Evolutionary conservation across 1,140 invertebrate species (phyloP).

Genomic region (Papilio glaucus): DNA sequence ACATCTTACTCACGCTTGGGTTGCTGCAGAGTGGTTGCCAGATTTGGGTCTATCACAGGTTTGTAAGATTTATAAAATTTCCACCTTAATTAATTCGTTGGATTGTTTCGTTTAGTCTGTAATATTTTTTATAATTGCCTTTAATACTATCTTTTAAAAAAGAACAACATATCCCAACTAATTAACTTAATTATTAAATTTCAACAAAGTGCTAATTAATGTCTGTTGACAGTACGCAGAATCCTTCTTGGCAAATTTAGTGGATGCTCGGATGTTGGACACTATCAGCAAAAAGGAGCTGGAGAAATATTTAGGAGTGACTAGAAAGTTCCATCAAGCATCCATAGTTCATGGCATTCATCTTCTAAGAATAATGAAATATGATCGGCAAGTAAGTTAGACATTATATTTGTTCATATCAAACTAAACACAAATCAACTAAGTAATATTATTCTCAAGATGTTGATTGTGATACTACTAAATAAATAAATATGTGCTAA

Average conservation of each 20-base stretch:
- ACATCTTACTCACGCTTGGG: slow-evolving; percentile 95
- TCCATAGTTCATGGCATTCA: slow-evolving; percentile 96
- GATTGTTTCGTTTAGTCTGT: neutral
- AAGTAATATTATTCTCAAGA: neutral
- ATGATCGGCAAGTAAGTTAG: slow-evolving; percentile 92
- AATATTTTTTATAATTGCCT: too few relatives aligned
- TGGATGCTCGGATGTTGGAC: slow-evolving; percentile 96
- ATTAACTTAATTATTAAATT: too few relatives aligned
- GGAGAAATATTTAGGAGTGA: slow-evolving; percentile 95
- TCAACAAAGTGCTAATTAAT: slow-evolving; percentile 12
- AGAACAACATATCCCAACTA: too few relatives aligned
- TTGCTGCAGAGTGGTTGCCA: slow-evolving; percentile 95
- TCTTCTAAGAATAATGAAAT: slow-evolving; percentile 94
- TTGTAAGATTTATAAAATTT: slow-evolving; percentile 42
- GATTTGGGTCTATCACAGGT: slow-evolving; percentile 93
- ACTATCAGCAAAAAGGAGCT: slow-evolving; percentile 96
- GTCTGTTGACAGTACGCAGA: slow-evolving; percentile 88
- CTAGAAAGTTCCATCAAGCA: slow-evolving; percentile 96
- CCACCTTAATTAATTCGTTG: neutral
- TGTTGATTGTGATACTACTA: too few relatives aligned
- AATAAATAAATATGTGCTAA: too few relatives aligned
- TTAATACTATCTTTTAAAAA: too few relatives aligned
- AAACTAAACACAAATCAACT: neutral
- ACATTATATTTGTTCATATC: neutral
- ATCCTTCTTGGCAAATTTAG: slow-evolving; percentile 94